Conservation (phyloP, 2,888 invertebrate genomes). For the Campoplex capitator region DNA sequence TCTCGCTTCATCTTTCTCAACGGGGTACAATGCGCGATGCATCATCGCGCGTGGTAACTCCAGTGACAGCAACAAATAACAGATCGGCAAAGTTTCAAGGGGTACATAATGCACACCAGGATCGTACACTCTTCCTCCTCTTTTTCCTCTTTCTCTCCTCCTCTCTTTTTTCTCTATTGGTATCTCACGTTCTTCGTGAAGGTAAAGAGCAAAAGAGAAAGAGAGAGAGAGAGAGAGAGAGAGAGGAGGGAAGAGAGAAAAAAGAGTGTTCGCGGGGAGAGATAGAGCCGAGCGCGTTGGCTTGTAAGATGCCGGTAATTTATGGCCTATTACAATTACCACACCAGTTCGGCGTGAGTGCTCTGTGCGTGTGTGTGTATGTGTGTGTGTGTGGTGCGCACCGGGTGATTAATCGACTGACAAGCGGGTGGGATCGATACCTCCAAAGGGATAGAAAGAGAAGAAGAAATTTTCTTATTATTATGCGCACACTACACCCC, state of each 20-base stretch:
- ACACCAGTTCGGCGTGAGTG: slow-evolving; percentile 59
- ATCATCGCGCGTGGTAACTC: slow-evolving; percentile 72
- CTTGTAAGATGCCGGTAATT: slow-evolving; percentile 76
- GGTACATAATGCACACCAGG: slow-evolving; percentile 55
- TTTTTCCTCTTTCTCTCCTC: not conserved
- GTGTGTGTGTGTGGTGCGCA: slow-evolving; percentile 28
- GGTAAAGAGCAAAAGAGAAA: not conserved
- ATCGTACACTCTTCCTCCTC: not conserved
- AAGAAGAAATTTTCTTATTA: slow-evolving; percentile 53
- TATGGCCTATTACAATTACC: slow-evolving; percentile 77
- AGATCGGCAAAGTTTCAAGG: slow-evolving; percentile 72
- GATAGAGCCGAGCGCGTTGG: slow-evolving; percentile 61
- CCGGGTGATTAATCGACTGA: slow-evolving; percentile 76
- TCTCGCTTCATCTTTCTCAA: slow-evolving; percentile 10
- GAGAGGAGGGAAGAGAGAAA: not conserved
- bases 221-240: not conserved
- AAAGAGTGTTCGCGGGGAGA: slow-evolving; percentile 2
- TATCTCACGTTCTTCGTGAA: slow-evolving; percentile 29
- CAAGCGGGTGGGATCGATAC: slow-evolving; percentile 73
- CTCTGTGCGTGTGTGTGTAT: not conserved
- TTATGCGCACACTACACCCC: slow-evolving; percentile 48
- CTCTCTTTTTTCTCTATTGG: slow-evolving; percentile 1
- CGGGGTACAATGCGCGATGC: slow-evolving; percentile 71
- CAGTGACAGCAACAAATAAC: slow-evolving; percentile 77
- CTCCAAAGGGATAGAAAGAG: slow-evolving; percentile 29